These are phyloP conservation scores for Pardosa pseudoannulata DNA, from an alignment of 2,888 invertebrate genomes.

Conservation along the genomic window DNA sequence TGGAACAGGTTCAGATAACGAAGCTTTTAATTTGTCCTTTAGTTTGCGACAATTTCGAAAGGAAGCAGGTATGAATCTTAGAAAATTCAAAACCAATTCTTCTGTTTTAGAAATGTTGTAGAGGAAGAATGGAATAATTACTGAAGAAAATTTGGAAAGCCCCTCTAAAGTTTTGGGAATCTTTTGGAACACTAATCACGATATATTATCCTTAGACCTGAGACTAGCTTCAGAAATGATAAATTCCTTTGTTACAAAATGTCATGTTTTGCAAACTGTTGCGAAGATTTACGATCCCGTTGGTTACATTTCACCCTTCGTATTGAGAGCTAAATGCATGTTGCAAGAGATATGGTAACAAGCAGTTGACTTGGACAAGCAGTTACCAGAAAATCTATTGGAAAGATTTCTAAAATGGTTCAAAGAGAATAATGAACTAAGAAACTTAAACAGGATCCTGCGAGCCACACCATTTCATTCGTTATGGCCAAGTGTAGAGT, in stretches of 20 bases:
- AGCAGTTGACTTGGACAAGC: conserved; percentile 3
- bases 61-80: conserved; percentile 11
- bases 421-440: background rate
- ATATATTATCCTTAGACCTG: background rate
- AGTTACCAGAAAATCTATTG: background rate
- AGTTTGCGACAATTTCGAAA: background rate
- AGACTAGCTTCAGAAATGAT: background rate
- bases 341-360: conserved; percentile 3
- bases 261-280: background rate
- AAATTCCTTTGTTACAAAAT: background rate
- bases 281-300: conserved; percentile 3
- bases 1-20: background rate
- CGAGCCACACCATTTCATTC: too few species aligned
- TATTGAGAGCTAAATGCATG: background rate
- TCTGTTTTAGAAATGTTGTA: background rate
- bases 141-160: background rate
- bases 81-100: conserved; percentile 20
- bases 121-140: background rate
- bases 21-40: background rate
- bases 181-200: background rate
- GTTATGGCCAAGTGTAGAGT: background rate
- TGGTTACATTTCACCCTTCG: conserved; percentile 3
- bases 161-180: background rate
- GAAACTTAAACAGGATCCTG: background rate
- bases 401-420: background rate